Base-by-base conservation (phyloP, 2,113 vertebrate species). In the Megaptera novaeangliae region DNA sequence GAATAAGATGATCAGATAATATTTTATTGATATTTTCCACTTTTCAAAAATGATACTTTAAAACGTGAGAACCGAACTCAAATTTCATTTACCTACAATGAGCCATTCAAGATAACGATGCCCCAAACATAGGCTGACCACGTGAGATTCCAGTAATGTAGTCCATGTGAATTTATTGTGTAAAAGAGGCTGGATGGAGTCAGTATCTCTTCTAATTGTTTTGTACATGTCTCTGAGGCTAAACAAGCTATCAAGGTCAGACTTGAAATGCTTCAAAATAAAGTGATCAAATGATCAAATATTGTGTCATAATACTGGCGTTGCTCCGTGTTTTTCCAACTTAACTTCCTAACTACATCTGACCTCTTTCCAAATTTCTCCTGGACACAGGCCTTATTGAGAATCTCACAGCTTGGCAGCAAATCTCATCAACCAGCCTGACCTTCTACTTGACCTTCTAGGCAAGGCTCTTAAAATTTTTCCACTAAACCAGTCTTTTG, bases 31-130 rank as follows among this genome's bases (percentile, higher is more conserved):
- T n/a, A 55, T 4, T 63, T 87, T 8, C 18, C 15, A 25, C 11
- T 87, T 91, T 64, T 81, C 17, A 59, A 92, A 91, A 94, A 14
- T 71, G 49, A 9, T 46, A 92, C 41, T 64, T 95, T 84, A 95
- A 85, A 78, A 89, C 8, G 2, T 41, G 52, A 72, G 41, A 87
- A 36, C 17, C 3, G 20, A 77, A 83, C 14, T 71, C 71, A 63
- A 89, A 69, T 52, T 69, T 83, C 27, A 78, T 46, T 69, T 59
- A 49, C 6, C 21, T 85, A 9, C n/a, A 87, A 55, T 61, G 36
- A 91, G 29, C 10, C 36, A 59, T 71, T 95, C 49, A 94, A 88
- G 88, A 77, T 34, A 64, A 94, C 20, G 12, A 41, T 57, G 29
- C 15, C 10, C 21, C 34, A 34, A 74, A 88, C 0, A 61, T 5